Evolutionary conservation across 2,797 vertebrate species (phyloP), one percentile per base, ranked within the genome.

Genomic region (Tapirus indicus): DNA sequence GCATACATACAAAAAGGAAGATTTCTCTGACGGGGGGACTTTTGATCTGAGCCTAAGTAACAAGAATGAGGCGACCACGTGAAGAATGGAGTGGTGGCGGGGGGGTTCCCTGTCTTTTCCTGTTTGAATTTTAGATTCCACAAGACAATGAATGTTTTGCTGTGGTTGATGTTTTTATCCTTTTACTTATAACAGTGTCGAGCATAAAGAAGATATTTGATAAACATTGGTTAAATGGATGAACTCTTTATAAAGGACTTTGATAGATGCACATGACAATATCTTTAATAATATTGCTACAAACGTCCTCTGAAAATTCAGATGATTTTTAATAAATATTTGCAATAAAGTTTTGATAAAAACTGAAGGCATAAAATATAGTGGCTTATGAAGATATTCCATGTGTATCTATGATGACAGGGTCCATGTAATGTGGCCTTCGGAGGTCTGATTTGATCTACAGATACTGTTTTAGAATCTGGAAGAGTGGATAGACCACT

Each of bases 111-210:
- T 29, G 23, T 29, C 66, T 78, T 58, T 8, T 41, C 20, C 49
- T 64, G 6, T 80, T 77, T 41, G 16, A 64, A 94, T 44, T 92
- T 95, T 58, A 56, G 35, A 44, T 91, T 68, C 27, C 25, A 52
- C 2, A 8, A 78, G 21, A 64, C 35, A 77, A 29, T 77, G 62
- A 11, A 18, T 71, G 49, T 88, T 69, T 47, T 14, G 7, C 14
- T 71, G 41, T 44, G n/a, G 44, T 60, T 88, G 49, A 44, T 77
- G 27, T 41, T 62, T 85, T 78, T 74, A 64, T 78, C 20, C 32
- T 25, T 92, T 83, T n/a, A 41, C 49, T 71, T 41, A 44, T 18
- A 66, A 72, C 17, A 91, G 35, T 71, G 23, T 35, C 38, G 75
- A 52, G 27, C 27, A n/a, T 29, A 66, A 35, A 60, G 35, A 84